These are phyloP conservation scores for Synergus gifuensis DNA, from an alignment of 2,888 invertebrate genomes.

Conservation along the genomic window DNA sequence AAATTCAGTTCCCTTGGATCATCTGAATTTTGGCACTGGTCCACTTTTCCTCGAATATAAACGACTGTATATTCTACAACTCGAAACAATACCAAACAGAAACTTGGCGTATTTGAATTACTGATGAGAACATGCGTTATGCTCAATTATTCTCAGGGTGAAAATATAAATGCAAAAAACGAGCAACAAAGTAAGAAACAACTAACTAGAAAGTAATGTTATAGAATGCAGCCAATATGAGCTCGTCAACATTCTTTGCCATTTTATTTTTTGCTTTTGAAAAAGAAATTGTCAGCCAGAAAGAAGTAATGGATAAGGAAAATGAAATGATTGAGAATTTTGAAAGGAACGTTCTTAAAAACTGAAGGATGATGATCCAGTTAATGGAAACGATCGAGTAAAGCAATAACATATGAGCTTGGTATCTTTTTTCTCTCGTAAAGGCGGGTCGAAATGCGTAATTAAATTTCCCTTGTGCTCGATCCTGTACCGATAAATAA, in stretches of 20 bases:
- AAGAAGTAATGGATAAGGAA: background rate
- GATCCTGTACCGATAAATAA: constrained; percentile 39
- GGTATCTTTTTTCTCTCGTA: constrained; percentile 27
- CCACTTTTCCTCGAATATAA: constrained; percentile 14
- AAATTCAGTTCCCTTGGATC: constrained; percentile 32
- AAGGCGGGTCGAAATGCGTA: constrained; percentile 33
- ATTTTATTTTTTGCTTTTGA: too few relatives aligned
- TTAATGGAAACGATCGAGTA: constrained; percentile 16
- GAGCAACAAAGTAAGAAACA: too few relatives aligned
- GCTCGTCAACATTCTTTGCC: too few relatives aligned
- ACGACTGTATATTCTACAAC: background rate
- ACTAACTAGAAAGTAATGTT: background rate
- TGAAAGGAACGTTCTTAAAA: background rate
- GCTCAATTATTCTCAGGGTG: background rate
- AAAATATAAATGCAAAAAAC: background rate
- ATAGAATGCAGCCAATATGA: too few relatives aligned
- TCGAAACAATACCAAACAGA: background rate
- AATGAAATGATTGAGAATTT: constrained; percentile 1
- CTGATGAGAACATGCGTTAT: constrained; percentile 11
- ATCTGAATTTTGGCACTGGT: constrained; percentile 32
- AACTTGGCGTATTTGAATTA: constrained; percentile 16
- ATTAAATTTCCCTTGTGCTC: constrained; percentile 33
- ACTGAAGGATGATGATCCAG: background rate
- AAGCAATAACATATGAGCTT: constrained; percentile 6
- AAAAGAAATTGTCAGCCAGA: background rate